These are phyloP conservation scores for Furcula furcula DNA, from an alignment of 2,888 invertebrate genomes.

Conservation along the genomic window DNA sequence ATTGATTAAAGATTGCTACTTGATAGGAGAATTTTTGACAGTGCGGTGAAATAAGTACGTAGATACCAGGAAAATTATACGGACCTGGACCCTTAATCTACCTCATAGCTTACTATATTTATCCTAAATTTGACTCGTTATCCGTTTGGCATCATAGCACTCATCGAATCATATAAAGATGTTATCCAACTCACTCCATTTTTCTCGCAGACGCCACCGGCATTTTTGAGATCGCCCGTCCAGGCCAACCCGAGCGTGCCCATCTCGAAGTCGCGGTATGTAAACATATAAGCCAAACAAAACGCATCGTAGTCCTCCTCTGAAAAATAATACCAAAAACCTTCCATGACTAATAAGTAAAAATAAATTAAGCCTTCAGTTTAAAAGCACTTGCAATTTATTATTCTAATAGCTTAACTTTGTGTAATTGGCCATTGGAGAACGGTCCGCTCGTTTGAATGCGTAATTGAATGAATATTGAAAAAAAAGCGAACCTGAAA, in stretches of 20 bases:
- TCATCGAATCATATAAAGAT: too few species aligned
- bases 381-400: constrained; percentile 32
- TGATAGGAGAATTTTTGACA: too few species aligned
- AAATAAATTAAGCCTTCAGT: constrained; percentile 22
- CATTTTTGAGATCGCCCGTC: constrained; percentile 97
- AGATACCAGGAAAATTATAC: too few species aligned
- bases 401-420: constrained; percentile 36
- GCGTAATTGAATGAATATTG: constrained; percentile 26
- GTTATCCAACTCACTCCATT: constrained; percentile 90
- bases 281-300: constrained; percentile 99
- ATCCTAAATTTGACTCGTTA: too few species aligned
- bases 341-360: constrained; percentile 9
- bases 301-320: constrained; percentile 99
- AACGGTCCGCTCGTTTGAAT: constrained; percentile 28
- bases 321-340: constrained; percentile 54
- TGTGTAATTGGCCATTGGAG: constrained; percentile 30
- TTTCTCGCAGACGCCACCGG: constrained; percentile 99
- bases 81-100: too few species aligned
- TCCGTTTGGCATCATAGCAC: too few species aligned
- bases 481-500: constrained; percentile 87
- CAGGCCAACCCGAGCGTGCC: constrained; percentile 98
- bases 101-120: too few species aligned
- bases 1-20: too few species aligned
- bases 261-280: constrained; percentile 97
- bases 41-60: too few species aligned